Evolutionary conservation across 2,113 vertebrate genomes (phyloP), one percentile per base, ranked within the genome.

Genomic region (Orientallactaga bullata): DNA sequence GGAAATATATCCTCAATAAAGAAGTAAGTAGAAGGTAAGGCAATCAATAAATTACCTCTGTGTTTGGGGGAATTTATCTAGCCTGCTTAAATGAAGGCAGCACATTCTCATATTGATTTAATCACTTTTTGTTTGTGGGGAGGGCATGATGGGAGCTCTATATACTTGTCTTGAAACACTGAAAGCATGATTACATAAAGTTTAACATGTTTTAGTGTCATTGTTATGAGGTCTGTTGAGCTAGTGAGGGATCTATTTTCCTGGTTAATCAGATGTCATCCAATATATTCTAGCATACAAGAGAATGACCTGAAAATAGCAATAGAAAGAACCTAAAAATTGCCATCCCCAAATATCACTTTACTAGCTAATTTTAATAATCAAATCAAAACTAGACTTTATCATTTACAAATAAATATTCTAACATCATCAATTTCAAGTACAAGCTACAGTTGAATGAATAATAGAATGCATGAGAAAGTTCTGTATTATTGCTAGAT

Each of bases 341-440:
- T 86, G n/a, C 69, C 23, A 47, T 65, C 1, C 24, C 32, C 60
- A 90, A 85, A 82, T 0, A 86, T 6, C 5, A 86, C 35, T 51
- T 85, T 77, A 90, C 11, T 78, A 79, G 61, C 10, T 51, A 87
- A 42, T 88, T 74, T 76, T 80, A 89, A 88, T 10, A 81, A 66
- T 1, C 5, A 73, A 92, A 76, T 10, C 4, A 89, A 90, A 89
- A 1, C 20, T 32, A 88, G 71, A 42, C 30, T 73, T 92, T 69
- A 21, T 66, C 35, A 82, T n/a, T 86, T 94, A 23, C 6, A 86
- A 95, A 89, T 0, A 66, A 79, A 21, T n/a, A 58, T 65, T 93
- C 23, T 65, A 68, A 80, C 6, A 73, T 88, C 71, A 77, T 37
- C 66, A 88, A 85, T 92, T 90, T 83, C 39, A 88, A 80, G 63